Evolutionary conservation across 2,888 invertebrate genomes (phyloP).

Genomic region (Galeruca laticollis): DNA sequence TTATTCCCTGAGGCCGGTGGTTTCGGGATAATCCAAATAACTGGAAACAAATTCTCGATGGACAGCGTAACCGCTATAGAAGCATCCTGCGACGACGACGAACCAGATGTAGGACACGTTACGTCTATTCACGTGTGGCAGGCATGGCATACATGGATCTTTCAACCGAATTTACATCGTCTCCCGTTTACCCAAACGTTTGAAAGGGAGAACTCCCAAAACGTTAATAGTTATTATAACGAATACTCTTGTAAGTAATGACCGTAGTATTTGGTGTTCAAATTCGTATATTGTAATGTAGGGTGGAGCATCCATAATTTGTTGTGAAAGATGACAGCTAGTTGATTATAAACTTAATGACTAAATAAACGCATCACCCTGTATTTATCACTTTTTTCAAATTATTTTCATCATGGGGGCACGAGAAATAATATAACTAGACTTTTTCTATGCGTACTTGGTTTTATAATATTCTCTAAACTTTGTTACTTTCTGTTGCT

Average conservation of each 20-base stretch:
- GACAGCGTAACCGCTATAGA: constrained; percentile 9
- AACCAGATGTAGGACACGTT: constrained; percentile 14
- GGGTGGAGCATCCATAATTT: not conserved
- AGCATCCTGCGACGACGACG: not conserved
- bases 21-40: constrained; percentile 11
- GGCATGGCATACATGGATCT: constrained; percentile 34
- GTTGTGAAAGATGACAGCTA: not conserved
- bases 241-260: constrained; percentile 1
- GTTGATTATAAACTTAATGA: no score
- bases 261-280: not conserved
- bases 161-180: not conserved
- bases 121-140: constrained; percentile 39
- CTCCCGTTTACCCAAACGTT: not conserved
- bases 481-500: no score
- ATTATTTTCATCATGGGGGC: no score
- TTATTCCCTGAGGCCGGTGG: constrained; percentile 14
- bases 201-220: not conserved
- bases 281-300: not conserved
- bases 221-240: not conserved
- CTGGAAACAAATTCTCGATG: constrained; percentile 3
- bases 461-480: no score
- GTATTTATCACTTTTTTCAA: no score
- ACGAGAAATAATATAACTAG: no score
- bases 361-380: no score
- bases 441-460: no score